These are phyloP conservation scores for Ceramica pisi DNA, from an alignment of 2,888 invertebrate species.

Conservation along the genomic window DNA sequence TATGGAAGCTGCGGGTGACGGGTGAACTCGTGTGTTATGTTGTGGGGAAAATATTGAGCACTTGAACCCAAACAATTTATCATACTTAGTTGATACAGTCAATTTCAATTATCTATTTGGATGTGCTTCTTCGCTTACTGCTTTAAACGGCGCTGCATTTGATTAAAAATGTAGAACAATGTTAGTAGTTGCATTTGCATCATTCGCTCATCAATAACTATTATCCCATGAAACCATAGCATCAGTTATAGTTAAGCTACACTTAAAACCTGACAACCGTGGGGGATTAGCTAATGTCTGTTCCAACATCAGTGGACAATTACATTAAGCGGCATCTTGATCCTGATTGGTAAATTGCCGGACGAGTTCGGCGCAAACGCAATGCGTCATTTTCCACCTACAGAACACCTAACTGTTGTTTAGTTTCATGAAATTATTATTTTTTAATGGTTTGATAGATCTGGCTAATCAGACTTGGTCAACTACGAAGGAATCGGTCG, in stretches of 20 bases:
- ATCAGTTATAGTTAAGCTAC: slow-evolving; percentile 19
- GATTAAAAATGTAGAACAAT: neutral
- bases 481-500: neutral
- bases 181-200: slow-evolving; percentile 26
- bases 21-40: slow-evolving; percentile 27
- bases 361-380: slow-evolving; percentile 79
- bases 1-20: slow-evolving; percentile 42
- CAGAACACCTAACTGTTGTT: slow-evolving; percentile 24
- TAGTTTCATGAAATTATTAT: slow-evolving; percentile 22
- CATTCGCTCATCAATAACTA: slow-evolving; percentile 29
- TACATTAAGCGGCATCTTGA: slow-evolving; percentile 71
- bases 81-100: neutral
- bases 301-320: slow-evolving; percentile 74
- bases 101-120: slow-evolving; percentile 24
- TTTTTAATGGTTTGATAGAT: slow-evolving; percentile 2
- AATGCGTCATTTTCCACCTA: slow-evolving; percentile 77
- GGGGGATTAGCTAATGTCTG: slow-evolving; percentile 66
- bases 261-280: slow-evolving; percentile 46
- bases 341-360: slow-evolving; percentile 87
- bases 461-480: neutral
- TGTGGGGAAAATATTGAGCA: neutral
- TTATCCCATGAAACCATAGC: slow-evolving; percentile 23
- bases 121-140: neutral
- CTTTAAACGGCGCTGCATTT: neutral
- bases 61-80: slow-evolving; percentile 10